phyloP scores from a whole-genome alignment of 2,113 vertebrate genomes.

The Xenus cinereus region DNA sequence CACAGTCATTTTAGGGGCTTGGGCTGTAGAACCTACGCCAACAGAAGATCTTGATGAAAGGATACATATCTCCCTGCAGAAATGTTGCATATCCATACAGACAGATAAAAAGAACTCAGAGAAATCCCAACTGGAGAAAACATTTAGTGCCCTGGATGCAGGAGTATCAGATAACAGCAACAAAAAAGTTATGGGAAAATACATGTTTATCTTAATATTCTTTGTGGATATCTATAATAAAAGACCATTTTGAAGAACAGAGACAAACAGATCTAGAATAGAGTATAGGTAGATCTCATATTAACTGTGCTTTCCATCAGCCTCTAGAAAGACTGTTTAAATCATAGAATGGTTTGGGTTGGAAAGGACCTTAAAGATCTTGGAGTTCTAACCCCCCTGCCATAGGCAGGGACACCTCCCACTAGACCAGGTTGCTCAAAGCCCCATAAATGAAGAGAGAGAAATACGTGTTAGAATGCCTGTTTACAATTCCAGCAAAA shows the following conservation, averaged over 20 bases:
- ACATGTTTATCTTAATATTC: neutral
- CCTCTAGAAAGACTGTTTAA: neutral
- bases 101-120: neutral
- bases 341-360: no score
- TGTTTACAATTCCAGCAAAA: neutral
- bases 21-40: neutral
- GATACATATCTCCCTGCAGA: neutral
- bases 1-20: neutral
- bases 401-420: no score
- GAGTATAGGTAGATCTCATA: neutral
- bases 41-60: neutral
- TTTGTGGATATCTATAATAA: neutral
- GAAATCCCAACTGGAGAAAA: neutral
- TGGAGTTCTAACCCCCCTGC: no score
- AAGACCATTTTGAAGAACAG: neutral
- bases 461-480: neutral
- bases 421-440: no score
- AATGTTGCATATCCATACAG: neutral
- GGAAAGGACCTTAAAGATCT: no score
- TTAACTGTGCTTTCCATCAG: neutral
- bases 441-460: neutral
- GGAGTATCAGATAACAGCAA: neutral
- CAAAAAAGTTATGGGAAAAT: neutral
- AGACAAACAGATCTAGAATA: neutral
- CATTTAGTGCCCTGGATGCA: neutral